Conservation (phyloP, 2,113 vertebrate genomes). For the rat (Rattus norvegicus) region DNA sequence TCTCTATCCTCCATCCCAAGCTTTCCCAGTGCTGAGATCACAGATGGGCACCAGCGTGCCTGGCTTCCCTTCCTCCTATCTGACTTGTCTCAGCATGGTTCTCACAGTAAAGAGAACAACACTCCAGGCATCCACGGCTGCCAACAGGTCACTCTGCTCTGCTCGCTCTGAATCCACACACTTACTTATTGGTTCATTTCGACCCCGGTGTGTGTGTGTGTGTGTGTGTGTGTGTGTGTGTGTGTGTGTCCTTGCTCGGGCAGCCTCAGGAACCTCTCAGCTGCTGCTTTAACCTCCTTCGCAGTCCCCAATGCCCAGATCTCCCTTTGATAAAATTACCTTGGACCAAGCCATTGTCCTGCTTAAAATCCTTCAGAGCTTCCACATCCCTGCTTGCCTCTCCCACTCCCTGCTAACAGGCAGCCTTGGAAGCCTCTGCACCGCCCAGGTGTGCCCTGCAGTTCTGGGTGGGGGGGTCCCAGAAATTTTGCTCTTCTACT, state of each 20-base stretch:
- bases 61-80: neutral
- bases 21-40: neutral
- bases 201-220: accelerated
- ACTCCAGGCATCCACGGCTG: neutral
- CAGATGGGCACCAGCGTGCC: neutral
- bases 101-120: neutral
- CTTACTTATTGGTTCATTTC: neutral
- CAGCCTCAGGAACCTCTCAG: neutral
- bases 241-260: neutral
- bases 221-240: accelerated
- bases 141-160: neutral
- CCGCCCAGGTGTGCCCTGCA: neutral
- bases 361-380: neutral
- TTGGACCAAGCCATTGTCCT: neutral
- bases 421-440: neutral
- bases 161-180: neutral
- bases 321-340: neutral
- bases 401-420: accelerated
- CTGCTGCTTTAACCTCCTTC: neutral
- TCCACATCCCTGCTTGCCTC: neutral
- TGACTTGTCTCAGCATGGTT: neutral
- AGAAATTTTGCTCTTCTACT: neutral
- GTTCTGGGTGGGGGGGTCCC: no score
- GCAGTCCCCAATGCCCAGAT: neutral
- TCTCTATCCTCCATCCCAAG: neutral